phyloP scores from a whole-genome alignment of 1,140 invertebrate genomes.

The Forficula auricularia region DNA sequence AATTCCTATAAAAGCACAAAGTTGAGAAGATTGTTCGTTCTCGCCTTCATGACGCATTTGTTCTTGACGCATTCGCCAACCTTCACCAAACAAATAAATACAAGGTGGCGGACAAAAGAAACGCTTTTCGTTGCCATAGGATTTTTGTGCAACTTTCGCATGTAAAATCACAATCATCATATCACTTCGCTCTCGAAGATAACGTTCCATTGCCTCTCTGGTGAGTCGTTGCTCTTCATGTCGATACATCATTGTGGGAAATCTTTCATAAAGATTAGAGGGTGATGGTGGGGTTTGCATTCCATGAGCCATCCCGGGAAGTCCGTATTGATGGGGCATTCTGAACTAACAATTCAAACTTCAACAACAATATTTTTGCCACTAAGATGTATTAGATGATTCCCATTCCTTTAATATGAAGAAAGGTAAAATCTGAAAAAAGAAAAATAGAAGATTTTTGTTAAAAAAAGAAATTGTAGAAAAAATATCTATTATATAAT shows the following conservation, averaged over 20 bases:
- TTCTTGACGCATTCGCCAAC: slow-evolving; percentile 86
- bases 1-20: slow-evolving; percentile 97
- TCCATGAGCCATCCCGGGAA: slow-evolving; percentile 43
- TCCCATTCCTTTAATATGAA: too few relatives aligned
- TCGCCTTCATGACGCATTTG: slow-evolving; percentile 77
- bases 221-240: slow-evolving; percentile 70
- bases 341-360: slow-evolving; percentile 22
- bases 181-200: slow-evolving; percentile 81
- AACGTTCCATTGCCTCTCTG: slow-evolving; percentile 89
- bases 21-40: slow-evolving; percentile 71
- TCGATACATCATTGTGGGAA: slow-evolving; percentile 30
- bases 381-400: too few relatives aligned
- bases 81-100: slow-evolving; percentile 94
- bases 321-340: slow-evolving; percentile 60
- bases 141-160: slow-evolving; percentile 98
- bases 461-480: too few relatives aligned
- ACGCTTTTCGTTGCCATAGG: slow-evolving; percentile 97
- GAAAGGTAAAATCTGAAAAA: too few relatives aligned
- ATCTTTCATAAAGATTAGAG: slow-evolving; percentile 28
- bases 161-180: slow-evolving; percentile 95
- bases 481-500: too few relatives aligned
- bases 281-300: slow-evolving; percentile 62
- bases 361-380: too few relatives aligned
- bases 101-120: slow-evolving; percentile 99
- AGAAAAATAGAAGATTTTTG: too few relatives aligned